Conservation (phyloP, 1,140 invertebrate genomes). For the Drosophila nigrodunni region DNA sequence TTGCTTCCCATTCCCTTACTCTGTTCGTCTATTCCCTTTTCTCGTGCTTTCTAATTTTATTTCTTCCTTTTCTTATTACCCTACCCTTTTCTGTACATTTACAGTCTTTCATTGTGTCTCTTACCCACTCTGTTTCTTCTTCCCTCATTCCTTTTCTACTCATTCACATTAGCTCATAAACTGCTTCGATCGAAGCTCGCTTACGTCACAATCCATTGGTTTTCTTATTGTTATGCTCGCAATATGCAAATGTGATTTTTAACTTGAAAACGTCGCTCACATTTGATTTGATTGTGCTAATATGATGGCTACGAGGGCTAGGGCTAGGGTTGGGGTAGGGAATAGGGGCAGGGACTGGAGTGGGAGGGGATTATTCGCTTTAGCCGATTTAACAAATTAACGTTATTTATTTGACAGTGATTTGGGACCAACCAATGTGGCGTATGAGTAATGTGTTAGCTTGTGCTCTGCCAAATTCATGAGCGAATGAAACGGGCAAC, state of each 20-base stretch:
- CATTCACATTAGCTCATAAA: background rate
- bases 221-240: conserved; percentile 77
- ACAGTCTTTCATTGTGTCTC: background rate
- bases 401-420: conserved; percentile 79
- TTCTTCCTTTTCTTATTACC: background rate
- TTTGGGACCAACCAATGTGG: conserved; percentile 69
- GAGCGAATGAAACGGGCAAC: background rate
- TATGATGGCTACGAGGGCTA: background rate
- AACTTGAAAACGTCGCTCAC: conserved; percentile 60
- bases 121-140: background rate
- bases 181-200: conserved; percentile 19
- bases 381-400: conserved; percentile 76
- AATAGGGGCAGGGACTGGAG: no score
- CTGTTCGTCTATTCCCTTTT: background rate
- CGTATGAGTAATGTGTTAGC: conserved; percentile 76
- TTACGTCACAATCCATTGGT: conserved; percentile 75
- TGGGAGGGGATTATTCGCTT: conserved; percentile 10
- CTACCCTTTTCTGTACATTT: background rate
- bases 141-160: background rate
- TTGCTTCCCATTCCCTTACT: background rate
- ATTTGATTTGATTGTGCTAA: conserved; percentile 46
- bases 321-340: background rate
- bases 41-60: background rate
- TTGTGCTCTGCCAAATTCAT: conserved; percentile 36
- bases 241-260: conserved; percentile 83